phyloP scores from a whole-genome alignment of 1,140 invertebrate genomes.

The Procambarus clarkii region DNA sequence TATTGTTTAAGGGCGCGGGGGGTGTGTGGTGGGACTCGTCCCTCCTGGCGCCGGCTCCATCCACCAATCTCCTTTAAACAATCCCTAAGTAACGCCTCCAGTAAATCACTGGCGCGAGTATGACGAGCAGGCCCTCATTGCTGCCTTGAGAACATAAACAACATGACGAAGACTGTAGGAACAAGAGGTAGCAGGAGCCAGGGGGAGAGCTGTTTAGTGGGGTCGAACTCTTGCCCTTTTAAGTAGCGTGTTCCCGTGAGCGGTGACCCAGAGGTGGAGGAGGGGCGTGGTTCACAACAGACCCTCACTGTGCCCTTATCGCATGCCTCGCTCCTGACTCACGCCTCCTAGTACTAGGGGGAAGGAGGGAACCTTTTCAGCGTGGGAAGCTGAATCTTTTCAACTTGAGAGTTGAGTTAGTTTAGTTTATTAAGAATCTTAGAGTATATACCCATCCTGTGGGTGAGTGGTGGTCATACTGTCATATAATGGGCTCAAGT shows the following conservation, averaged over 20 bases:
- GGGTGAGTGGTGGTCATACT: no score
- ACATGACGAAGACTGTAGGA: neutral
- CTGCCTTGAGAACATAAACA: neutral
- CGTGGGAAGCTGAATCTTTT: no score
- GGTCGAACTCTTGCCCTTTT: slow-evolving; percentile 24
- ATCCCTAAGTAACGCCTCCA: no score
- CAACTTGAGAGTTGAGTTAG: no score
- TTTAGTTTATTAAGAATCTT: no score
- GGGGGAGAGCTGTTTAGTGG: slow-evolving; percentile 1
- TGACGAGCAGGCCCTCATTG: no score
- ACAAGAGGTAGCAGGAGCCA: slow-evolving; percentile 6
- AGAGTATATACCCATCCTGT: no score
- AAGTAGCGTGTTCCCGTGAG: slow-evolving; percentile 5
- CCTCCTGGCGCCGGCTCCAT: no score
- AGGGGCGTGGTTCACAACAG: slow-evolving; percentile 14
- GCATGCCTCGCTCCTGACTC: neutral
- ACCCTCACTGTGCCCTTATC: slow-evolving; percentile 20
- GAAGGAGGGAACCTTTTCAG: neutral
- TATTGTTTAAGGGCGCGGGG: slow-evolving; percentile 24
- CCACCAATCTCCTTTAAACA: no score
- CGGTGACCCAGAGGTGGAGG: neutral
- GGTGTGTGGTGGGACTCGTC: no score
- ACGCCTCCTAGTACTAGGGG: neutral
- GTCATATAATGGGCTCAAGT: no score
- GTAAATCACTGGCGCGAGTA: no score